A percentile compares a stretch with the other conserved stretches of the same genome.
These are phyloP conservation scores for Catagonus wagneri DNA, from an alignment of 2,113 vertebrate genomes.

Conservation along the genomic window DNA sequence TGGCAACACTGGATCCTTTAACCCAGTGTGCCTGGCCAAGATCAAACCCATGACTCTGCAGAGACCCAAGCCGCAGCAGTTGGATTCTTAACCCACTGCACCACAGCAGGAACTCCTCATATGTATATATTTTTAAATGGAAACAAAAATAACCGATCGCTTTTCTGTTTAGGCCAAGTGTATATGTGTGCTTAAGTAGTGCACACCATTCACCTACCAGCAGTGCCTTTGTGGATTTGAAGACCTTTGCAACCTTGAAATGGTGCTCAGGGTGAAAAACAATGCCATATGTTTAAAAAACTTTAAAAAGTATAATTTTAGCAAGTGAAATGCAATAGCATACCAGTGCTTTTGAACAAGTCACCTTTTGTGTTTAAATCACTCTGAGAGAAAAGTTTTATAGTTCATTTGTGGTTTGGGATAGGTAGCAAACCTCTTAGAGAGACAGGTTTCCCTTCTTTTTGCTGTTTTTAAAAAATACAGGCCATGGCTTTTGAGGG, in stretches of 20 bases:
- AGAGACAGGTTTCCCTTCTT: constrained; percentile 2
- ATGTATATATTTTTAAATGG: not conserved
- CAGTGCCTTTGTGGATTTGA: constrained; percentile 26
- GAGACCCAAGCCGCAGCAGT: too few relatives aligned
- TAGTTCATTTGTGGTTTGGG: constrained; percentile 26
- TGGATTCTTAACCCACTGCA: too few relatives aligned
- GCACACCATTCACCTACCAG: not conserved
- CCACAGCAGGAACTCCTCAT: not conserved
- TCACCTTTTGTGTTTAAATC: not conserved
- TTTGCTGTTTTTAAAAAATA: not conserved
- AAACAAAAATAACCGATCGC: not conserved
- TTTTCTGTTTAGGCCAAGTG: not conserved
- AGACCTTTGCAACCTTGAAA: not conserved
- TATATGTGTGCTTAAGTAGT: not conserved
- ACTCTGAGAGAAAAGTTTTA: constrained; percentile 7
- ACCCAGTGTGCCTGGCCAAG: too few relatives aligned
- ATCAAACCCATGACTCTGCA: too few relatives aligned
- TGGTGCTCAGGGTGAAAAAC: not conserved
- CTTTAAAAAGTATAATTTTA: not conserved
- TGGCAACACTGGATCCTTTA: too few relatives aligned
- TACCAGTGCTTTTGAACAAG: not conserved
- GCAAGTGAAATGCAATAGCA: not conserved
- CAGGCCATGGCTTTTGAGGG: not conserved
- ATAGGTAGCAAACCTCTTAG: not conserved
- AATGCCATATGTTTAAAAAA: not conserved